Evolutionary conservation across 2,888 invertebrate species (phyloP), one percentile per base, ranked within the genome.

Genomic region (Pollenia angustigena): DNA sequence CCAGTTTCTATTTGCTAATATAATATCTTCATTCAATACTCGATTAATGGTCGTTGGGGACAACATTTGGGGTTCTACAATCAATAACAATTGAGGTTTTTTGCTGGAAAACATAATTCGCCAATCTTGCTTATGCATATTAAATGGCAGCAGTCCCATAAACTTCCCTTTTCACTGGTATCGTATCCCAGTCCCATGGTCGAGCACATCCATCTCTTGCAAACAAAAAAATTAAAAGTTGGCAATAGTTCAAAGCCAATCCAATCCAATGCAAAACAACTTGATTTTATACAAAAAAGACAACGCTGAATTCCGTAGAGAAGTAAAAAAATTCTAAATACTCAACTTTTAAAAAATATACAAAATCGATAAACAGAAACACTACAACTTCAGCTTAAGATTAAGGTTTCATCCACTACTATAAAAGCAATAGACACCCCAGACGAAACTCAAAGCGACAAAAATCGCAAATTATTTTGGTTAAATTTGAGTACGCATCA

Each of bases 141-240:
- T 60, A 4, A n/a, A 11, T n/a, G 42, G n/a, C 23, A n/a, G 12
- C 12, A 32, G 32, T 32, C 32, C 32, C 32, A 32, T 3, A 32
- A 1, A 32, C 32, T 4, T 32, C 32, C 4, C 32, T 32, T 32
- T 3, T 4, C 32, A 32, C 32, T 32, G 0, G 4, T 4, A 32
- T 32, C 4, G 32, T 1, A 32, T 32, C 32, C 32, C 32, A 32
- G 32, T 32, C 32, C 32, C 32, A 32, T 32, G 32, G 32, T 32
- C 3, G 4, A 32, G 2, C 4, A 0, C 32, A 62, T 40, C 4
- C 32, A 62, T 40, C 32, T 3, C 52, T 76, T 4, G 14, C 54
- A n/a, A 32, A 54, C 1, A 4, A 48, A 56, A 78, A 78, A 68
- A 78, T 76, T 42, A 54, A 42, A 42, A 44, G n/a, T 2, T 71